phyloP scores from a whole-genome alignment of 2,113 vertebrate species.

The Polypterus bichir region DNA sequence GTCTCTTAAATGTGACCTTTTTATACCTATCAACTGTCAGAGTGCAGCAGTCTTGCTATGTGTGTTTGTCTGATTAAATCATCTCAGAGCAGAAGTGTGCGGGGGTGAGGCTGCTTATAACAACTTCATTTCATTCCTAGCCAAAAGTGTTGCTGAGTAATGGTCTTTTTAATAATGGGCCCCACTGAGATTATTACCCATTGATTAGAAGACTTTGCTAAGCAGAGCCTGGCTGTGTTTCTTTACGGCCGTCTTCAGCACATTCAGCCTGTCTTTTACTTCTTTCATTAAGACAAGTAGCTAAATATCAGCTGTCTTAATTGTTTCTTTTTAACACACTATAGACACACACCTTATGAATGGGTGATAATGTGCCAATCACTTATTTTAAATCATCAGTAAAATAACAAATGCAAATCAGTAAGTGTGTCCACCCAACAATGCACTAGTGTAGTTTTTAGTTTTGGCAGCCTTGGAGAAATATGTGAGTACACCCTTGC shows the following conservation, averaged over 20 bases:
- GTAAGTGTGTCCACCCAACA: no score
- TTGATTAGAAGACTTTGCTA: conserved; percentile 8
- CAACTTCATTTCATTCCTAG: conserved; percentile 5
- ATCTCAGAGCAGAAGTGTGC: not conserved
- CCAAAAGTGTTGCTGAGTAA: conserved; percentile 4
- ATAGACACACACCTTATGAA: no score
- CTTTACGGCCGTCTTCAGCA: not conserved
- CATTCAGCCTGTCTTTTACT: conserved; percentile 8
- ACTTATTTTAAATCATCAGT: no score
- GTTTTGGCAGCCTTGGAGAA: no score
- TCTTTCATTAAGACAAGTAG: not conserved
- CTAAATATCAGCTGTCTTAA: no score
- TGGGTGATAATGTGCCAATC: no score
- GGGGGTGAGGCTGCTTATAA: conserved; percentile 3
- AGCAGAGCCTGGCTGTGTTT: not conserved
- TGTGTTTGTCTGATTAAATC: conserved; percentile 5
- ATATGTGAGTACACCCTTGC: no score
- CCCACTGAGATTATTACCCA: conserved; percentile 16
- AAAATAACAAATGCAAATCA: no score
- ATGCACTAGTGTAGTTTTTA: no score
- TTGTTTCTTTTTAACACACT: no score
- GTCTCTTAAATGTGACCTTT: not conserved
- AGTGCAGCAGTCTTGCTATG: not conserved
- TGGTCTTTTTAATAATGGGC: conserved; percentile 16
- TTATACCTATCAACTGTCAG: no score